phyloP scores from a whole-genome alignment of 2,113 vertebrate species.

The Oreochromis niloticus region DNA sequence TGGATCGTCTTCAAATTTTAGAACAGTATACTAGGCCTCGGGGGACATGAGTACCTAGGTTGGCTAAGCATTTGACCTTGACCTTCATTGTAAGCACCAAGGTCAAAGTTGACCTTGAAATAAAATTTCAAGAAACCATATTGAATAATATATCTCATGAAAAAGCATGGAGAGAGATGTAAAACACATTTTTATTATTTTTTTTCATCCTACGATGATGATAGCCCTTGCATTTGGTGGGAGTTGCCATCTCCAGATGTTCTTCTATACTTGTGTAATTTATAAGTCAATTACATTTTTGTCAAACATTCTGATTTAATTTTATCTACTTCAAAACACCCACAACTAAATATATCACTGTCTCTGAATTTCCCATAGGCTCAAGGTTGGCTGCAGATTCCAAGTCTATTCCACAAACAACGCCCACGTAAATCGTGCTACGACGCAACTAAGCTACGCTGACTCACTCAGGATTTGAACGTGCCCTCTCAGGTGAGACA shows the following conservation, averaged over 20 bases:
- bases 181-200: neutral
- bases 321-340: conserved; percentile 1
- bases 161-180: neutral
- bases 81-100: neutral
- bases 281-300: neutral
- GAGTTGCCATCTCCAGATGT: neutral
- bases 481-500: conserved; percentile 8
- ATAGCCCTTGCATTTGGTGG: neutral
- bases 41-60: neutral
- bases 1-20: neutral
- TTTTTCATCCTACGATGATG: neutral
- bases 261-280: neutral
- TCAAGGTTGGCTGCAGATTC: conserved; percentile 2
- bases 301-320: neutral
- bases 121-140: neutral
- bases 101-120: neutral
- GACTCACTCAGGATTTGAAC: conserved; percentile 19
- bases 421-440: neutral
- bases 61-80: neutral
- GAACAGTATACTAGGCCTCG: neutral
- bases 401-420: conserved; percentile 11
- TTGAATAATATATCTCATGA: neutral
- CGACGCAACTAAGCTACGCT: neutral
- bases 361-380: conserved; percentile 1
- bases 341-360: neutral